Percentiles rank a stretch among this genome's conserved stretches.
These are phyloP conservation scores for Gila robusta DNA, from an alignment of 2,797 vertebrate species.

Conservation along the genomic window DNA sequence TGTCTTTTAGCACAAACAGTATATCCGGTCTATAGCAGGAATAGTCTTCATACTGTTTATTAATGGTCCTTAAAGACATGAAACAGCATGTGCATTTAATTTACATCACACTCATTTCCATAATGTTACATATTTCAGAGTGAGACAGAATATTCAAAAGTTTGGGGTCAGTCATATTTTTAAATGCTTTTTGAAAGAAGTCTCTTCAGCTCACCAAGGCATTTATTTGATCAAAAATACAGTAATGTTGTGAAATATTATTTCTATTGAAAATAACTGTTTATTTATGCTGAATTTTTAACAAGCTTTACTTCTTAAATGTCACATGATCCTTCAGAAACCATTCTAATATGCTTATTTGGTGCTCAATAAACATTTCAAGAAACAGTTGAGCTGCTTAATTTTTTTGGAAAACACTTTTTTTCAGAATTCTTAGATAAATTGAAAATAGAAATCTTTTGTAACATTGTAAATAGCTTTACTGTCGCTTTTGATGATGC, in stretches of 20 bases:
- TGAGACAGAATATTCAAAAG: background rate
- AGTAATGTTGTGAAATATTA: background rate
- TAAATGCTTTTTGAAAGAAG: background rate
- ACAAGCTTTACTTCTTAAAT: background rate
- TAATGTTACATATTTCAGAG: background rate
- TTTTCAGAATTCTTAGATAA: background rate
- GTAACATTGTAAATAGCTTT: too few species aligned
- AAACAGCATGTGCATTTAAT: background rate
- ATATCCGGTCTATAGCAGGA: background rate
- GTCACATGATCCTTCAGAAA: background rate
- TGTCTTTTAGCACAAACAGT: background rate
- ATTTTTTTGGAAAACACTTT: background rate
- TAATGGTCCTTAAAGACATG: background rate
- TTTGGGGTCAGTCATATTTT: background rate
- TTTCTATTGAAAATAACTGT: background rate
- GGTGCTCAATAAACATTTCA: background rate
- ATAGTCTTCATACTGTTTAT: background rate
- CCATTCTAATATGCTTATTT: background rate
- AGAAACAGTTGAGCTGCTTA: background rate
- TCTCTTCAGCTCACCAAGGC: background rate
- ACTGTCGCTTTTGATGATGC: too few species aligned
- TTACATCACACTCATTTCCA: background rate
- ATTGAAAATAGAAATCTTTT: too few species aligned
- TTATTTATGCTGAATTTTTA: background rate
- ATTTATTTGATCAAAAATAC: background rate